Evolutionary conservation across 35 echinoderm and acorn worm species (phyloP), one percentile per base, ranked within the genome.

Genomic region (Chiridota heheva): DNA sequence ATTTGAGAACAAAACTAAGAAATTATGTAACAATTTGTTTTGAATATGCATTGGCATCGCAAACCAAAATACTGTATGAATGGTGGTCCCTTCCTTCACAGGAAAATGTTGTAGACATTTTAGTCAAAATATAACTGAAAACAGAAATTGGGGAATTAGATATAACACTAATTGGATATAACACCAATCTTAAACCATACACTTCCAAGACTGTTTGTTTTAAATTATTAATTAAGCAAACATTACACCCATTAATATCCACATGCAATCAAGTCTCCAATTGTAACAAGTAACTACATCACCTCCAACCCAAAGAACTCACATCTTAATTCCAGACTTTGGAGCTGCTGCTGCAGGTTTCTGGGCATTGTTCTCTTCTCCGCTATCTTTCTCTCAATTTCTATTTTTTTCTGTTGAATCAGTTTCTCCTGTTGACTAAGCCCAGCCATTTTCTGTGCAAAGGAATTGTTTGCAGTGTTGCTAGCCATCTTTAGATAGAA

Each of bases 371-470:
- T 88, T 86, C 70, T 83, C 61, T 98, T 91, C 41, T 91, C 77
- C 5, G 84, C 95, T 64, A 98, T 73, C 66, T 91, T 98, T 36
- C 73, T 57, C 66, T 92, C 75, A 71, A 98, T 98, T 59, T 98
- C 95, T 40, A 88, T 62, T 42, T 83, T 88, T 60, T 91, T 91
- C 51, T 90, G 80, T 28, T 84, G 71, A 61, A 98, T 87, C 33
- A 98, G 67, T 24, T 78, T 83, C 47, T 98, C 95, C 66, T 98
- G 95, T 8, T 96, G 84, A 64, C 70, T 82, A 44, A 93, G 44
- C 40, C 47, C 62, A 26, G 62, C 66, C 85, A 87, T 87, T 64
- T 87, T 87, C 10, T 87, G 39, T 48, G 65, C 76, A 63, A 31
- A 53, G 27, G 43, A 69, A 27, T 84, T 64, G 62, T 12, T 12